A percentile compares a stretch with the other conserved stretches of the same genome.
Evolutionary conservation across 1,140 invertebrate genomes (phyloP).

Genomic region (Holotrichia oblita): DNA sequence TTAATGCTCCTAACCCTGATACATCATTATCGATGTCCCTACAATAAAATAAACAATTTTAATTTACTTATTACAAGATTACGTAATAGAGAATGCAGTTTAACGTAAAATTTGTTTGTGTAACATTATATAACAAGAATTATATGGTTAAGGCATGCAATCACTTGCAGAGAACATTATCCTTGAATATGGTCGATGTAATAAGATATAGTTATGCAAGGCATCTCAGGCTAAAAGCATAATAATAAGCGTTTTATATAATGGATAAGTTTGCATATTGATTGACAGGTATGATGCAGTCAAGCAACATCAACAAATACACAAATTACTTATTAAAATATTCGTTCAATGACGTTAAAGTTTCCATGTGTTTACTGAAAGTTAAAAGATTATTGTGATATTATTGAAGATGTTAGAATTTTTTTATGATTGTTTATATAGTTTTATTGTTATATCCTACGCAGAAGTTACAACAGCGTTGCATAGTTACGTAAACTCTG

Average conservation of each 20-base stretch:
- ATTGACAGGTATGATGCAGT: not conserved
- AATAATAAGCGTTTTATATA: not conserved
- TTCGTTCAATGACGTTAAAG: no score
- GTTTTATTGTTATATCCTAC: no score
- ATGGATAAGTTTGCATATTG: not conserved
- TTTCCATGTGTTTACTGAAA: no score
- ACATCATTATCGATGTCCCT: conserved; percentile 53
- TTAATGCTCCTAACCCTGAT: conserved; percentile 53
- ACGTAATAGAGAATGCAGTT: not conserved
- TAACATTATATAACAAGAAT: not conserved
- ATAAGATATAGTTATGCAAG: no score
- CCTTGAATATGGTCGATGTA: no score
- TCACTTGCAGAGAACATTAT: not conserved
- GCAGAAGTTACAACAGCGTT: no score
- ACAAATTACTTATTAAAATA: not conserved
- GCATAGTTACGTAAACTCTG: no score
- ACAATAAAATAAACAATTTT: conserved; percentile 45
- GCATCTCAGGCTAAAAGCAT: not conserved
- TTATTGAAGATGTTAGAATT: no score
- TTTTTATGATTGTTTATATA: no score
- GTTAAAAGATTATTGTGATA: no score
- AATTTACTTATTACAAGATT: not conserved
- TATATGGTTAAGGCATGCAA: not conserved
- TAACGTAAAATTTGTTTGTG: not conserved
- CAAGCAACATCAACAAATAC: conserved; percentile 6